phyloP scores from a whole-genome alignment of 2,888 invertebrate genomes.

The Tetrapedia diversipes region DNA sequence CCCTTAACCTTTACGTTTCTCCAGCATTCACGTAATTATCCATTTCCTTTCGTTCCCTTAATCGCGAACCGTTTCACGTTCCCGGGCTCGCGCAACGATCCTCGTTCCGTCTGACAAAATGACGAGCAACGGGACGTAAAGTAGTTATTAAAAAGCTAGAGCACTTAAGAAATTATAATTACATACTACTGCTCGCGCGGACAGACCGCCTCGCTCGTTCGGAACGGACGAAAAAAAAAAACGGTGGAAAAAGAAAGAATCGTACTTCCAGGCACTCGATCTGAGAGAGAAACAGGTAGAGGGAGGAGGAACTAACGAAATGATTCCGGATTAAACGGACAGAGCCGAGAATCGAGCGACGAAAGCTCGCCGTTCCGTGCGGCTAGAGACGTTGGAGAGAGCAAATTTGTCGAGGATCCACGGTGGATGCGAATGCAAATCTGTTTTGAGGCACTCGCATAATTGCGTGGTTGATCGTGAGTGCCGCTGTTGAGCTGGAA shows the following conservation, averaged over 20 bases:
- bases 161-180: conserved; percentile 26
- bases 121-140: conserved; percentile 24
- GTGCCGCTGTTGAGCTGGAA: background rate
- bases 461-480: background rate
- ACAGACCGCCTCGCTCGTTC: background rate
- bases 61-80: conserved; percentile 5
- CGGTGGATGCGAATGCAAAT: conserved; percentile 19
- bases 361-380: background rate
- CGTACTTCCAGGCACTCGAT: background rate
- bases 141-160: conserved; percentile 10
- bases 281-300: background rate
- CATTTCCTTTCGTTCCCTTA: conserved; percentile 8
- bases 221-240: background rate
- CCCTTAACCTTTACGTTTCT: background rate
- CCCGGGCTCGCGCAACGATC: background rate
- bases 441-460: conserved; percentile 5
- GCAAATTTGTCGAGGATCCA: background rate
- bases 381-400: background rate
- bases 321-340: conserved; percentile 4
- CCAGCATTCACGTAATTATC: background rate
- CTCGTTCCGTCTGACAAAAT: conserved; percentile 2
- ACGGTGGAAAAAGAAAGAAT: no score
- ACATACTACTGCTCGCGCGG: background rate
- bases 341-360: conserved; percentile 1
- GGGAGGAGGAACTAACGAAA: conserved; percentile 1